A percentile compares a stretch with the other conserved stretches of the same genome.
Evolutionary conservation across 2,888 invertebrate species (phyloP).

Genomic region (Oxystoma pomonae): DNA sequence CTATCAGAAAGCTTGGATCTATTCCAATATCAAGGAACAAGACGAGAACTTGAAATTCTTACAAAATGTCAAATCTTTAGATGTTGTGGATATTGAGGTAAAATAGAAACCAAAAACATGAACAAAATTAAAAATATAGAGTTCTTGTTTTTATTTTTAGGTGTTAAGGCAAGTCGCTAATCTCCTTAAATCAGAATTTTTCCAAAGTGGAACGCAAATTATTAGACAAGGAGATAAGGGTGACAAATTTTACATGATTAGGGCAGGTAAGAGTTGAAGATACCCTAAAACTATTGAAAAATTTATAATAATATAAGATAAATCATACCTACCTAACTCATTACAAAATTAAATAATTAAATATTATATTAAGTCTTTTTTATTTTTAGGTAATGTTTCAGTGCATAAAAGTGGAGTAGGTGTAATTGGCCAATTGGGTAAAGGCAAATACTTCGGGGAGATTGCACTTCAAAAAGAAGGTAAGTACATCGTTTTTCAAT

Average conservation of each 20-base stretch:
- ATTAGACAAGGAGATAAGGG: constrained; percentile 83
- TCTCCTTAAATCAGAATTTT: constrained; percentile 84
- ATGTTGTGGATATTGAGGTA: constrained; percentile 60
- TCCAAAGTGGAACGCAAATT: constrained; percentile 71
- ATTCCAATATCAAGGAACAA: constrained; percentile 76
- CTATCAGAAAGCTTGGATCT: constrained; percentile 87
- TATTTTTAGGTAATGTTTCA: constrained; percentile 61
- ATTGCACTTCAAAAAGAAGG: constrained; percentile 83
- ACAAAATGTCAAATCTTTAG: constrained; percentile 72
- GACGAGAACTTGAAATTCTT: constrained; percentile 84
- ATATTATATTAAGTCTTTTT: too few relatives aligned
- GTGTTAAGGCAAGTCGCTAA: constrained; percentile 80
- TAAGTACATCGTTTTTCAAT: too few relatives aligned
- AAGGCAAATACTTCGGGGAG: constrained; percentile 87
- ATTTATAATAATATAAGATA: too few relatives aligned
- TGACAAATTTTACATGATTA: constrained; percentile 88
- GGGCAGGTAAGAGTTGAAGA: constrained; percentile 51
- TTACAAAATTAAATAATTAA: too few relatives aligned
- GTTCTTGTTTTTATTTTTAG: too few relatives aligned
- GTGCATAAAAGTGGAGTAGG: constrained; percentile 62
- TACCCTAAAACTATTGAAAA: too few relatives aligned
- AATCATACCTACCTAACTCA: too few relatives aligned
- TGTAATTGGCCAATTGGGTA: constrained; percentile 52
- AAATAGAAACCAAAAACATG: too few relatives aligned
- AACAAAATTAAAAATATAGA: too few relatives aligned